Evolutionary conservation across 2,113 vertebrate species (phyloP).

Genomic region (Gavialis gangeticus): DNA sequence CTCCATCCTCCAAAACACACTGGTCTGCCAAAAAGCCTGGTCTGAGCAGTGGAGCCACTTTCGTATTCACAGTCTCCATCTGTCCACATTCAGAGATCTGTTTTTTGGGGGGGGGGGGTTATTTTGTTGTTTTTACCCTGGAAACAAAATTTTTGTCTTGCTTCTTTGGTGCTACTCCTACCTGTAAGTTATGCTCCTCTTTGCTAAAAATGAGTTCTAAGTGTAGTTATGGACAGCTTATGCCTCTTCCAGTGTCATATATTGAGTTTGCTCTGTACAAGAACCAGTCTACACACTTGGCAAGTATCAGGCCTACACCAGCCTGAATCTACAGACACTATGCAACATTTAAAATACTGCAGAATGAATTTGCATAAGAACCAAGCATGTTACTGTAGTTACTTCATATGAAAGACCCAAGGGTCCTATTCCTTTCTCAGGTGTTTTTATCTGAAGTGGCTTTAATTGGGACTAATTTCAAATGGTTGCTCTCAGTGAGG

Average conservation of each 20-base stretch:
- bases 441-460: background rate
- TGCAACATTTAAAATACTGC: background rate
- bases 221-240: too few relatives aligned
- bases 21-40: background rate
- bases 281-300: too few relatives aligned
- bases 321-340: too few relatives aligned
- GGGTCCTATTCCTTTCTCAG: background rate
- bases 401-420: background rate
- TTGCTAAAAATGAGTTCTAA: too few relatives aligned
- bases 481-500: background rate
- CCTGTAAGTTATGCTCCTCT: background rate
- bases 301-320: too few relatives aligned
- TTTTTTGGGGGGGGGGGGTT: too few relatives aligned
- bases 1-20: background rate
- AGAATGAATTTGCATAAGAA: background rate
- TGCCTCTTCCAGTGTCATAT: too few relatives aligned
- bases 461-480: background rate
- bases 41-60: background rate
- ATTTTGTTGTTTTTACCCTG: background rate
- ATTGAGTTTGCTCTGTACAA: too few relatives aligned
- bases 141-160: too few relatives aligned
- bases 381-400: background rate
- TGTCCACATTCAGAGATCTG: background rate
- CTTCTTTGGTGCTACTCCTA: too few relatives aligned
- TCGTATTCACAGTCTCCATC: accelerated